Conservation (phyloP, 2,113 vertebrate species). For the Camelus dromedarius region DNA sequence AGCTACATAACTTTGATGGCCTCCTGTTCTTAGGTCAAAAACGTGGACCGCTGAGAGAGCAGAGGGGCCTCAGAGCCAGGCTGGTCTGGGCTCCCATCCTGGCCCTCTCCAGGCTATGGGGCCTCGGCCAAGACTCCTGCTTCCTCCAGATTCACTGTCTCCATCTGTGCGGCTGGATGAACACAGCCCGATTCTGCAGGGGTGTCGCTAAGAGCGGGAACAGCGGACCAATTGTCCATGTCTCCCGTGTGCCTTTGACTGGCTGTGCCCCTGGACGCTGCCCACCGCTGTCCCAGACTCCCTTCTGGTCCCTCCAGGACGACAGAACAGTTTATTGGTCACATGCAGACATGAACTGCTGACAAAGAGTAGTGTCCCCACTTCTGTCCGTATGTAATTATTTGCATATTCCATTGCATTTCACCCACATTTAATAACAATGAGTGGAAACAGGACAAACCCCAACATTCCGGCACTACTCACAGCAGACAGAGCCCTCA, state of each 20-base stretch:
- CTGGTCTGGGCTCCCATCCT: background rate
- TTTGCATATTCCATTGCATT: background rate
- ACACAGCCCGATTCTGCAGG: background rate
- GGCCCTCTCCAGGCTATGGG: background rate
- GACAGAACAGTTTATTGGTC: background rate
- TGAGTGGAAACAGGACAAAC: background rate
- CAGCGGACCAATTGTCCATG: background rate
- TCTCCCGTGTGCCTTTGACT: background rate
- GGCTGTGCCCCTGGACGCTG: background rate
- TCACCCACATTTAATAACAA: slow-evolving; percentile 8
- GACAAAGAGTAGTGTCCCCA: background rate
- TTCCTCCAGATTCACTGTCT: background rate
- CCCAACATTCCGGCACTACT: background rate
- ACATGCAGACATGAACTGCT: background rate
- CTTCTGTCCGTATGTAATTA: background rate
- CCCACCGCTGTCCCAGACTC: background rate
- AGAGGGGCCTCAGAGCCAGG: background rate
- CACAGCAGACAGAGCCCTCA: background rate
- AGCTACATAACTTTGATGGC: background rate
- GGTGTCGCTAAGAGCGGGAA: background rate
- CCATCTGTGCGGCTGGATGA: background rate
- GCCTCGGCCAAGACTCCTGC: background rate
- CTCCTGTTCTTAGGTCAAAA: background rate
- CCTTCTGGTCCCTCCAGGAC: background rate
- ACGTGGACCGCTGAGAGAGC: background rate